Conservation (phyloP, 2,113 vertebrate genomes). For the Passer domesticus region DNA sequence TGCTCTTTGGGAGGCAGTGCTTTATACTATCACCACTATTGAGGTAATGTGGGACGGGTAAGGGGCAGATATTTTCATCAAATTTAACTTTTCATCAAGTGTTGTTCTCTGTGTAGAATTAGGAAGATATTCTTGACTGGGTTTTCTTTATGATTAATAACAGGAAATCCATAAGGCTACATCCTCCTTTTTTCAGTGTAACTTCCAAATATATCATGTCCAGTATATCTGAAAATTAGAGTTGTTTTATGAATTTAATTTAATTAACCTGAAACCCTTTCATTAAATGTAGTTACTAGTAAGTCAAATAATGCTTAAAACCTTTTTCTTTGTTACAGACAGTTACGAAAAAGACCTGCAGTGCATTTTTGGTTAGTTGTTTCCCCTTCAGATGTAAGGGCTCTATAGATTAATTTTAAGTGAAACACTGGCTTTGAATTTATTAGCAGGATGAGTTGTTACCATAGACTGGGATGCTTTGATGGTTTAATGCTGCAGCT, state of each 20-base stretch:
- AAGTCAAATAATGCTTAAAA: neutral
- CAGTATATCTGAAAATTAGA: neutral
- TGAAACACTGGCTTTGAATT: neutral
- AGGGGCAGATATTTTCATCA: neutral
- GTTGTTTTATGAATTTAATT: neutral
- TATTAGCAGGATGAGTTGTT: neutral
- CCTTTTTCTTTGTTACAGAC: neutral
- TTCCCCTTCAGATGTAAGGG: neutral
- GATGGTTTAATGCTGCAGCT: neutral
- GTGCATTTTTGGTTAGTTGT: neutral
- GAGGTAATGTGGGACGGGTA: constrained; percentile 71
- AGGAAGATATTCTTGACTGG: neutral
- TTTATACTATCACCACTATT: constrained; percentile 82
- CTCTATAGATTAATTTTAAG: neutral
- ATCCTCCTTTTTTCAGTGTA: neutral
- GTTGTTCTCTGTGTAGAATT: neutral
- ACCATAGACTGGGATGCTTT: neutral
- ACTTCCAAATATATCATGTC: neutral
- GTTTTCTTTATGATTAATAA: neutral
- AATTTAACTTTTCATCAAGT: neutral
- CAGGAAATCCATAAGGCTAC: neutral
- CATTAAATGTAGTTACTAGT: neutral
- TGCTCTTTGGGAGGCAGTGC: constrained; percentile 91
- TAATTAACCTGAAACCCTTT: neutral
- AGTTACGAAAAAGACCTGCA: neutral